A percentile compares a stretch with the other conserved stretches of the same genome.
phyloP scores from a whole-genome alignment of 1,140 invertebrate genomes.

The Ostrea edulis region DNA sequence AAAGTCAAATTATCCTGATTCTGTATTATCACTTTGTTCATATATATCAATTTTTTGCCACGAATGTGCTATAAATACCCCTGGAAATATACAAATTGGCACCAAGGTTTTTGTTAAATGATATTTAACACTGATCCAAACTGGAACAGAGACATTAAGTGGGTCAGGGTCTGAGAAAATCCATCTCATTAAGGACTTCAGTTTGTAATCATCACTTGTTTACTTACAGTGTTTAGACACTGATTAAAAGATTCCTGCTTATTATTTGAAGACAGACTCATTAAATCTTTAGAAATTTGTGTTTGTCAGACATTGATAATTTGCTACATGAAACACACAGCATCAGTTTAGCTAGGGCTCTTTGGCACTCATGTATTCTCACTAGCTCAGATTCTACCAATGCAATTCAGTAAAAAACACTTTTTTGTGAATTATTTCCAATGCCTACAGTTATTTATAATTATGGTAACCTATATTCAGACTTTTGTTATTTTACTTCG shows the following conservation, averaged over 20 bases:
- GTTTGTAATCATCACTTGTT: background rate
- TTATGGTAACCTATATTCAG: background rate
- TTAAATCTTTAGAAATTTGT: background rate
- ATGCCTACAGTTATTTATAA: constrained; percentile 8
- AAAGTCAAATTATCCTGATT: too few species aligned
- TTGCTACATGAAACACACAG: background rate
- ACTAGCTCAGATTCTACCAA: constrained; percentile 7
- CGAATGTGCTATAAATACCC: too few species aligned
- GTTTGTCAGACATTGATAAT: constrained; percentile 8
- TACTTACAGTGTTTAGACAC: background rate
- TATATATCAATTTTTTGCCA: too few species aligned
- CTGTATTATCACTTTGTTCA: too few species aligned
- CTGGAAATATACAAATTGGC: background rate
- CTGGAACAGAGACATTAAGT: background rate
- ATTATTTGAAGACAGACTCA: background rate
- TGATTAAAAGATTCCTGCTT: background rate
- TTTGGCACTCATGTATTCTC: background rate
- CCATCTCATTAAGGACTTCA: background rate
- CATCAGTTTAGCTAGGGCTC: background rate
- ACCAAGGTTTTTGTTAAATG: background rate
- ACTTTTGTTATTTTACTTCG: background rate
- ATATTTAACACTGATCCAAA: background rate
- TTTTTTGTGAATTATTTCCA: constrained; percentile 5
- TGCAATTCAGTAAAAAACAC: background rate
- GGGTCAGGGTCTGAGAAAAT: background rate